These are phyloP conservation scores for Crematogaster levior DNA, from an alignment of 2,888 invertebrate species.

Conservation along the genomic window DNA sequence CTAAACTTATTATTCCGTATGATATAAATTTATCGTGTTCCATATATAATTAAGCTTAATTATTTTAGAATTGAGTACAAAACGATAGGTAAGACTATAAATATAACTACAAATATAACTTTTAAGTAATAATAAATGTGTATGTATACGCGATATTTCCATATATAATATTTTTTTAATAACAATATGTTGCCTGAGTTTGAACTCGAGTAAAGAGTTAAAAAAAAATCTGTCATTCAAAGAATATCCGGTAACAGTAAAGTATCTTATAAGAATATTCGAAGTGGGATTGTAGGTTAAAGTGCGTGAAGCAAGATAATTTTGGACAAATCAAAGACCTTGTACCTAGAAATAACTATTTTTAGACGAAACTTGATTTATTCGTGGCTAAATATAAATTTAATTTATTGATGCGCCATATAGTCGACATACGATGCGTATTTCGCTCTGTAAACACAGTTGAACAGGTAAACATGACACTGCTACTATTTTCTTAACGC, in stretches of 20 bases:
- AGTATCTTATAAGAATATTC: neutral
- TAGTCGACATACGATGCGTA: slow-evolving; percentile 48
- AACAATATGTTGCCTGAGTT: neutral
- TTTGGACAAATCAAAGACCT: slow-evolving; percentile 62
- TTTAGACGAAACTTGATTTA: slow-evolving; percentile 49
- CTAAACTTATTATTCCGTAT: neutral
- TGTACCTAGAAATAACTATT: slow-evolving; percentile 54
- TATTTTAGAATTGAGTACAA: neutral
- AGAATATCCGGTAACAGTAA: neutral
- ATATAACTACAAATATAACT: neutral
- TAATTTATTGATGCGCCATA: slow-evolving; percentile 67
- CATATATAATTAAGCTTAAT: neutral
- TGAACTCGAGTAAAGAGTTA: neutral
- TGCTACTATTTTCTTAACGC: slow-evolving; percentile 18
- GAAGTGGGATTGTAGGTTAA: neutral
- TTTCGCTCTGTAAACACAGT: slow-evolving; percentile 48
- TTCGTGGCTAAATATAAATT: slow-evolving; percentile 68
- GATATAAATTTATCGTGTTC: neutral
- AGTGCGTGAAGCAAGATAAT: slow-evolving; percentile 53
- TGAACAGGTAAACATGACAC: slow-evolving; percentile 28
- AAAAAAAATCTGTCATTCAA: slow-evolving; percentile 5
- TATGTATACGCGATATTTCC: neutral
- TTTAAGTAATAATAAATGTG: neutral
- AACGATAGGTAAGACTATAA: too few relatives aligned
- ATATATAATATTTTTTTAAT: neutral